Evolutionary conservation across 2,797 vertebrate genomes (phyloP), one percentile per base, ranked within the genome.

Genomic region (Sebastes baramenuke): DNA sequence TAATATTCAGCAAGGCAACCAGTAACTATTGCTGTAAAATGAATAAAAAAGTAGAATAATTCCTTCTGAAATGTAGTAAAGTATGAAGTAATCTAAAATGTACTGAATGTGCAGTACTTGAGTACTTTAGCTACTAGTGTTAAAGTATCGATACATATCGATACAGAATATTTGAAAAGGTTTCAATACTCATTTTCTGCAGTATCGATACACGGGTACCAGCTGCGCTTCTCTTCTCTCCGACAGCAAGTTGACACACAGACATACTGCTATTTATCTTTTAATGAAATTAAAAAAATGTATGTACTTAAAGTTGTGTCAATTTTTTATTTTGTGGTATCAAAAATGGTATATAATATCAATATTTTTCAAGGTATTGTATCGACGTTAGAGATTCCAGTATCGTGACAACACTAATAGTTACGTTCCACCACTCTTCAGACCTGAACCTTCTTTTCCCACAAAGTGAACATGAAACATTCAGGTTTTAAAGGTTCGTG

Each of bases 381-480:
- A 46, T 18, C 1, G 42, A 46, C 0, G 1, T 46, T 18, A 46
- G 6, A 46, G 16, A 42, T 42, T 7, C 38, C 38, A 0, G 6
- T 42, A 42, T 42, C 2, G 6, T 42, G 38, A 42, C 13, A 3
- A 18, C 14, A 46, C 42, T 46, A 7, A 38, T 14, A 36, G 6
- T 56, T 22, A 27, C 5, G 11, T 25, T 56, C 12, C 18, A 65
- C 11, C 4, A n/a, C n/a, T 25, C 9, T 68, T 29, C 4, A 67
- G 36, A 69, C 34, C 38, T 52, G 27, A 38, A 27, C 2, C 25
- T 32, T 68, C 10, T 42, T 67, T 67, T 54, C 22, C 20, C 60
- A 60, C 56, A 68, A 27, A 68, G 16, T 24, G 30, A 86, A 54
- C 61, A 73, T 84, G 24, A 87, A 71, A 69, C 66, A 77, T 82